Conservation (phyloP, 2,113 vertebrate species). For the Cepphus grylle region DNA sequence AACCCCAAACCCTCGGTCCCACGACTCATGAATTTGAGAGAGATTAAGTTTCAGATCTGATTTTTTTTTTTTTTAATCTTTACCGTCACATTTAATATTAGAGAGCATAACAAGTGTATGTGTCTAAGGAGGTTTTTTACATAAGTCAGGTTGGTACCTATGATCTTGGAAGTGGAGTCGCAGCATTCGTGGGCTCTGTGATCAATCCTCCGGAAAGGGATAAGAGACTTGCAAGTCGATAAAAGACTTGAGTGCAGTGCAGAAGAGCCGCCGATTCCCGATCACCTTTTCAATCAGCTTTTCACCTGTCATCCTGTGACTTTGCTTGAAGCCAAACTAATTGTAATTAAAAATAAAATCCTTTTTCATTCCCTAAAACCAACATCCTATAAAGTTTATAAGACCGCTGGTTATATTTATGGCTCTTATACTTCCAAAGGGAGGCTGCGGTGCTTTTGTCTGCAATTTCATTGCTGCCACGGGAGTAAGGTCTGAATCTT, state of each 20-base stretch:
- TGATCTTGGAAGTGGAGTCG: neutral
- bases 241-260: neutral
- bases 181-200: neutral
- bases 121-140: neutral
- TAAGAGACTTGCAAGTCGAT: neutral
- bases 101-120: neutral
- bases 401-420: slow-evolving; percentile 9
- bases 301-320: neutral
- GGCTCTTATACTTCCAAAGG: neutral
- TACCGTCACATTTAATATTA: neutral
- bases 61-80: neutral
- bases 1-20: neutral
- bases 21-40: neutral
- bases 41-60: neutral
- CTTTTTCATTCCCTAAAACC: neutral
- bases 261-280: neutral
- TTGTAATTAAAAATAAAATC: neutral
- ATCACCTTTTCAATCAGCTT: neutral
- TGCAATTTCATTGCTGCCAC: neutral
- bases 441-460: neutral
- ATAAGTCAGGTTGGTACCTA: neutral
- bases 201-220: neutral
- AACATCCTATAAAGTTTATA: neutral
- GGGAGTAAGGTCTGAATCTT: slow-evolving; percentile 5
- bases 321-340: neutral